A percentile compares a stretch with the other conserved stretches of the same genome.
Evolutionary conservation across 53 echinoderm and acorn worm species (phyloP).

Genomic region (Echinometra lucunter): DNA sequence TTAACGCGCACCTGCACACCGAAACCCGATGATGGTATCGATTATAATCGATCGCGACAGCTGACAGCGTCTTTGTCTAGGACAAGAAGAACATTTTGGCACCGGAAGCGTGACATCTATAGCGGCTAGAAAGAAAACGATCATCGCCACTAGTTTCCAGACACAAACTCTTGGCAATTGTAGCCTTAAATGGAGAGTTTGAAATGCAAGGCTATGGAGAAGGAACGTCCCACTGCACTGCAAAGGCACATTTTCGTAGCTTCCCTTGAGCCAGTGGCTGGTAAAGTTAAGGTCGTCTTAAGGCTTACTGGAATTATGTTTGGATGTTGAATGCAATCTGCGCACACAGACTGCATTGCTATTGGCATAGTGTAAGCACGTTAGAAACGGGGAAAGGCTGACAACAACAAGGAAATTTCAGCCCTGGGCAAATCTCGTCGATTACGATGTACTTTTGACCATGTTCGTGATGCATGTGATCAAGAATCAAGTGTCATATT

Average conservation of each 20-base stretch:
- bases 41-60: constrained; percentile 14
- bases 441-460: background rate
- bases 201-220: too few relatives aligned
- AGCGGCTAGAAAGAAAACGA: background rate
- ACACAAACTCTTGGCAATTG: background rate
- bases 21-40: background rate
- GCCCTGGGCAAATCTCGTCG: background rate
- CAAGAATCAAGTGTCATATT: background rate
- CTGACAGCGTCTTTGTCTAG: background rate
- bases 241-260: too few relatives aligned
- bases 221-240: too few relatives aligned
- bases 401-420: too few relatives aligned
- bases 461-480: background rate
- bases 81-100: background rate
- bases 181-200: background rate
- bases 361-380: too few relatives aligned
- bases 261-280: too few relatives aligned
- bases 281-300: too few relatives aligned
- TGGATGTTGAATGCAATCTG: too few relatives aligned
- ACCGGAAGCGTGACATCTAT: background rate
- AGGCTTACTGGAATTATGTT: too few relatives aligned
- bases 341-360: too few relatives aligned
- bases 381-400: too few relatives aligned
- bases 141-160: background rate
- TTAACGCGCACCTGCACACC: constrained; percentile 10